Base-by-base conservation (phyloP, 2,888 invertebrate genomes). In the Steromphala cineraria region DNA sequence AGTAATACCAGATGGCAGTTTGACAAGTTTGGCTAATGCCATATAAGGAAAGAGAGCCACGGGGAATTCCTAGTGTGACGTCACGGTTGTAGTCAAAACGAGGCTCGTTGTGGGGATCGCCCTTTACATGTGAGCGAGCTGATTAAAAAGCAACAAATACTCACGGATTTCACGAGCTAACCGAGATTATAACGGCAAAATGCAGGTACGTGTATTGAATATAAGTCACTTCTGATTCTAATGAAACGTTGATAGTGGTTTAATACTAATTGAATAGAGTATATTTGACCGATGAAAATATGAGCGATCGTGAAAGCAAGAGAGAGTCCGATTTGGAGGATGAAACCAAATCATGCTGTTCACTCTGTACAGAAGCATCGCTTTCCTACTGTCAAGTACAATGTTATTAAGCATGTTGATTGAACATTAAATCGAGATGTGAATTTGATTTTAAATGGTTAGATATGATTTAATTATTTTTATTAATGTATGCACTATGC, bases 51-150 rank as follows among this genome's bases (percentile, higher is more conserved):
- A 28, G 62, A 62, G 28, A 17, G 24, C 24, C 15, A 62, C 28
- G 62, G 62, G 62, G 62, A 62, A 62, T 62, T 62, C 62, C 62
- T 62, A 28, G 24, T 62, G 62, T 62, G 62, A 62, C 62, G 62
- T 62, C 21, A 62, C 24, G 62, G 28, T 24, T 8, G 10, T 24
- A 21, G n/a, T 62, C 24, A 19, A 17, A 62, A 21, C 62, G 62
- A 62, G 62, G 62, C 62, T 62, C 62, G 28, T n/a, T 28, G 28
- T 28, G 62, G 62, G 62, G 28, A 62, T 62, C 62, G 62, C 62
- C 62, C 62, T 62, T 21, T 62, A 62, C 62, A 62, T 62, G 62
- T 62, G 62, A 62, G 62, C 28, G 62, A 17, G 13, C 46, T 46
- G 46, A 46, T 46, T 46, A 46, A 46, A 46, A 8, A 46, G 46